Evolutionary conservation across 2,797 vertebrate genomes (phyloP).

Genomic region (Streptopelia turtur): DNA sequence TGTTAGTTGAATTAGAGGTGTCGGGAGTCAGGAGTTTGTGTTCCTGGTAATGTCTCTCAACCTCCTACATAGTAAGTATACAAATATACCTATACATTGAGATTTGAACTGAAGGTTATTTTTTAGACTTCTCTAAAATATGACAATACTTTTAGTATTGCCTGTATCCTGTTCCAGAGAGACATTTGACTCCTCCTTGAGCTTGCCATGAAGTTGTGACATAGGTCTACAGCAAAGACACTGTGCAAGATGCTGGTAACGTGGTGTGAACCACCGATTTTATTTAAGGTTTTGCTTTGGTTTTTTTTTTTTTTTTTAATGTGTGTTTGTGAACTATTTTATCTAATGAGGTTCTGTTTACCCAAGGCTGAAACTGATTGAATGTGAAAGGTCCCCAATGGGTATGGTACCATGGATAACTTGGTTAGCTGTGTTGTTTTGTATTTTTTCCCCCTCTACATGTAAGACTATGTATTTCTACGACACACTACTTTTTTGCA

Average conservation of each 20-base stretch:
- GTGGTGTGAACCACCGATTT: not conserved
- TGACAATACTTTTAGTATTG: not conserved
- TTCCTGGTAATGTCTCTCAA: not conserved
- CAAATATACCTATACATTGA: not conserved
- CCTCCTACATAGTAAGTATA: not conserved
- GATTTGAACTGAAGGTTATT: not conserved
- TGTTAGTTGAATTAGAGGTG: not conserved
- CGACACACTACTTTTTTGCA: not conserved
- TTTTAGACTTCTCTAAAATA: not conserved
- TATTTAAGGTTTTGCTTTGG: not conserved
- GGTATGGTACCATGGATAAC: not conserved
- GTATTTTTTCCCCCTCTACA: not conserved
- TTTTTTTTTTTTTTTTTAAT: not conserved
- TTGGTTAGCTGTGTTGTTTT: not conserved
- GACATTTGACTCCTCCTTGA: not conserved
- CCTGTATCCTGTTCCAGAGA: not conserved
- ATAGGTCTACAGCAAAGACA: not conserved
- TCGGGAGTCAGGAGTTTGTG: not conserved
- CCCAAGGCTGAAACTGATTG: not conserved
- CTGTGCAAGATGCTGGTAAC: not conserved
- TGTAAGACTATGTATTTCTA: not conserved
- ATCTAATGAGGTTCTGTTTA: not conserved
- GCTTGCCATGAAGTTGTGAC: not conserved
- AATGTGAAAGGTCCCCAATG: not conserved
- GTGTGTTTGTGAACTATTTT: not conserved